Conservation (phyloP, 1,140 invertebrate species). For the Orchesella cincta region DNA sequence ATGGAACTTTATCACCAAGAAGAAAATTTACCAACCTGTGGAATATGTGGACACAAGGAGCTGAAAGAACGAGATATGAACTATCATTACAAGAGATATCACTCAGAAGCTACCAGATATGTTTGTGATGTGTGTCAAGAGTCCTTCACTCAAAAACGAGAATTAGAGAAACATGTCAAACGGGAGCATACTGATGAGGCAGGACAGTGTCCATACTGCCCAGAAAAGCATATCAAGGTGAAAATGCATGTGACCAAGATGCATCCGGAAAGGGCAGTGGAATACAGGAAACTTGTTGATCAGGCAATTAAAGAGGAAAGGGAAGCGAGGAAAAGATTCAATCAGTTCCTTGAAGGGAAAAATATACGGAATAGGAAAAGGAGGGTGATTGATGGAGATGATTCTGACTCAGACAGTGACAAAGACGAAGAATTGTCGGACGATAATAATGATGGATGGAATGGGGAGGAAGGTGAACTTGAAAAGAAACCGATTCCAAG, state of each 20-base stretch:
- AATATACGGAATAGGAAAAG: background rate
- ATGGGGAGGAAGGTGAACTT: background rate
- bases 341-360: background rate
- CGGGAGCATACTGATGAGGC: background rate
- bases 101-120: background rate
- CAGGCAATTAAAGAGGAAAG: background rate
- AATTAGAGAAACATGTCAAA: background rate
- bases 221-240: background rate
- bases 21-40: background rate
- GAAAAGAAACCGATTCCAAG: background rate
- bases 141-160: background rate
- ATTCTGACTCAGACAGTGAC: background rate
- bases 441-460: background rate
- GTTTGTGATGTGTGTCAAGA: background rate
- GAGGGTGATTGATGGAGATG: background rate
- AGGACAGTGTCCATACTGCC: background rate
- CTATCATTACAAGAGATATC: background rate
- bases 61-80: background rate
- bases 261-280: constrained; percentile 1
- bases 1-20: background rate
- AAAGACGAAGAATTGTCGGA: too few relatives aligned
- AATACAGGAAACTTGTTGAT: background rate
- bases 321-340: background rate
- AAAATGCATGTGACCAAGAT: background rate
- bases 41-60: background rate